Conservation (phyloP, 2,888 invertebrate genomes). For the Agrochola macilenta region DNA sequence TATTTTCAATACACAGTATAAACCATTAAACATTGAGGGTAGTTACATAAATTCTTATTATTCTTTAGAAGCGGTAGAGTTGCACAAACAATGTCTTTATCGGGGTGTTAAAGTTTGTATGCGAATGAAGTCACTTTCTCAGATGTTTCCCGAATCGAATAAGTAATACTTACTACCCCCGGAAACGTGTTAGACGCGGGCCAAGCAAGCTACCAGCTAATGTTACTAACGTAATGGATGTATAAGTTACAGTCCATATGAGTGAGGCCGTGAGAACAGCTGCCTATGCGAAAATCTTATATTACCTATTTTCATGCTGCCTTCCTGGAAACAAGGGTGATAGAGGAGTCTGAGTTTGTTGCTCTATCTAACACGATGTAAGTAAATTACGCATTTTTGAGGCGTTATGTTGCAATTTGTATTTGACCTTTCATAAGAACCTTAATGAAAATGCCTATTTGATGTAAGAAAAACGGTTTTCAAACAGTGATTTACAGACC, state of each 20-base stretch:
- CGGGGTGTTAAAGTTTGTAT: neutral
- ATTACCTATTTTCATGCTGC: neutral
- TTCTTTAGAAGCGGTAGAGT: neutral
- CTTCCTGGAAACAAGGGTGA: neutral
- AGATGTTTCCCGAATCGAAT: neutral
- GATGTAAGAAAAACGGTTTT: neutral
- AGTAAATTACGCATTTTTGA: neutral
- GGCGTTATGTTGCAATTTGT: neutral
- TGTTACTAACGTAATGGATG: slow-evolving; percentile 37
- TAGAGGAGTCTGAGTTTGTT: neutral
- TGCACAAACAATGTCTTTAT: no score
- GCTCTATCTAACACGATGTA: neutral
- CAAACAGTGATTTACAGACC: no score
- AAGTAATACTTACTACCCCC: slow-evolving; percentile 1
- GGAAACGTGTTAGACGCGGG: neutral
- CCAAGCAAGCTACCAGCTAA: slow-evolving; percentile 2
- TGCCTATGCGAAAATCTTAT: neutral
- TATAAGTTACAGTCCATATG: slow-evolving; percentile 27
- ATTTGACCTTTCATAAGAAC: neutral
- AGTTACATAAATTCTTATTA: neutral
- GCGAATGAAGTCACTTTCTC: neutral
- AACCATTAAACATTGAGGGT: neutral
- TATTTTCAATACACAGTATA: neutral
- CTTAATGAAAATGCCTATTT: neutral
- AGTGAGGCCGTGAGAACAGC: slow-evolving; percentile 19